Conservation (phyloP, 1,140 invertebrate species). For the Papilio machaon region DNA sequence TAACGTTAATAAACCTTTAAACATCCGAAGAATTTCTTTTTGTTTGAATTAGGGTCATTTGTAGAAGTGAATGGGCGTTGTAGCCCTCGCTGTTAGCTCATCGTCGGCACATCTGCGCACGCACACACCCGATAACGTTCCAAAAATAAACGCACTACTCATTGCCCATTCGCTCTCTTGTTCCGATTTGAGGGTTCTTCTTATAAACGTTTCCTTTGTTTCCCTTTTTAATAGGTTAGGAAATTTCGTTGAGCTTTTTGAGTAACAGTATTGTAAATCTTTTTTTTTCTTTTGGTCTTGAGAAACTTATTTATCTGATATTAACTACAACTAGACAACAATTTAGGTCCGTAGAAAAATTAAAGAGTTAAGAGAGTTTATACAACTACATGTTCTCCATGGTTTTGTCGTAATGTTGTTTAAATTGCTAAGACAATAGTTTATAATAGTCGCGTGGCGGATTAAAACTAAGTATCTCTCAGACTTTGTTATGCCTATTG, state of each 20-base stretch:
- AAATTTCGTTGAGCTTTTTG: constrained; percentile 8
- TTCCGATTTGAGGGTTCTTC: constrained; percentile 53
- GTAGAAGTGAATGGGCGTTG: constrained; percentile 46
- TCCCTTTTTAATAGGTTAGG: constrained; percentile 46
- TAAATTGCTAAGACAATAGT: too few relatives aligned
- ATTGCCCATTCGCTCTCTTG: constrained; percentile 51
- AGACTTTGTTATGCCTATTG: constrained; percentile 36
- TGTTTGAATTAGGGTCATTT: constrained; percentile 36
- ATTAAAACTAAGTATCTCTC: background rate
- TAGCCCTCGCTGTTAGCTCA: constrained; percentile 48
- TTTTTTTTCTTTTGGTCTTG: background rate
- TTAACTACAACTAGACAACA: too few relatives aligned
- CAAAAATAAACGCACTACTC: constrained; percentile 69
- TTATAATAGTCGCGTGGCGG: background rate
- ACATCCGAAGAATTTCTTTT: constrained; percentile 17
- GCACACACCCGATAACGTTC: constrained; percentile 63
- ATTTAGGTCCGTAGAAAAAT: too few relatives aligned
- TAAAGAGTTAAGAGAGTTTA: too few relatives aligned
- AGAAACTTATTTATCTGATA: background rate
- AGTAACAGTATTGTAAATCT: background rate
- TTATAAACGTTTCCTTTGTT: constrained; percentile 51
- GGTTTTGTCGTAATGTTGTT: too few relatives aligned
- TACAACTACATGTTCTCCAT: too few relatives aligned
- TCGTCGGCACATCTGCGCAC: constrained; percentile 62
- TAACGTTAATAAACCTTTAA: background rate